Conservation (phyloP, 2,888 invertebrate genomes). For the Drosophila paramelanica region DNA sequence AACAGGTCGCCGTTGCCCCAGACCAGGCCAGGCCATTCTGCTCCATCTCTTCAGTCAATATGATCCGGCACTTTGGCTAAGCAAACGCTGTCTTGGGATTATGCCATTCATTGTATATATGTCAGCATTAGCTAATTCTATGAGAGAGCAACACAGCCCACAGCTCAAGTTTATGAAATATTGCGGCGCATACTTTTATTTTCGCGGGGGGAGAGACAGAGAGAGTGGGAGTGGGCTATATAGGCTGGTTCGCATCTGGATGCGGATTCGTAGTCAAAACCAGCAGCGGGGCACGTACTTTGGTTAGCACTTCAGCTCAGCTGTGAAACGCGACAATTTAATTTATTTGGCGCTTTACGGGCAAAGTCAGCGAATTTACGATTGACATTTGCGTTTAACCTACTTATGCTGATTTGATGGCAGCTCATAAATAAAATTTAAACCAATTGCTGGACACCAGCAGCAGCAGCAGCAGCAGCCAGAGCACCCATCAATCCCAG, state of each 20-base stretch:
- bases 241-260: conserved; percentile 6
- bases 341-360: conserved; percentile 76
- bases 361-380: conserved; percentile 78
- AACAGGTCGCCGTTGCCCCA: conserved; percentile 9
- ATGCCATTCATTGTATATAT: conserved; percentile 63
- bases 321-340: conserved; percentile 76
- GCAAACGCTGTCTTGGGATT: conserved; percentile 64
- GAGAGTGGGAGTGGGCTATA: too few species aligned
- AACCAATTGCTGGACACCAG: conserved; percentile 73
- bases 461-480: not conserved
- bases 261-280: conserved; percentile 22
- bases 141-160: conserved; percentile 13
- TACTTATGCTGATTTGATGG: conserved; percentile 84
- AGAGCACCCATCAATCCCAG: conserved; percentile 69
- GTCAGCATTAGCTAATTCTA: conserved; percentile 73
- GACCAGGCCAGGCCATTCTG: not conserved
- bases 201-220: not conserved
- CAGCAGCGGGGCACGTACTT: conserved; percentile 61
- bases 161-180: conserved; percentile 68
- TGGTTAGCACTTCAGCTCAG: conserved; percentile 78
- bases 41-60: conserved; percentile 20
- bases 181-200: conserved; percentile 57
- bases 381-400: conserved; percentile 84
- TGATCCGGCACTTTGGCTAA: conserved; percentile 43
- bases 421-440: conserved; percentile 82